A percentile compares a stretch with the other conserved stretches of the same genome.
phyloP scores from a whole-genome alignment of 2,888 invertebrate genomes.

The Alloscopus bannaensis region DNA sequence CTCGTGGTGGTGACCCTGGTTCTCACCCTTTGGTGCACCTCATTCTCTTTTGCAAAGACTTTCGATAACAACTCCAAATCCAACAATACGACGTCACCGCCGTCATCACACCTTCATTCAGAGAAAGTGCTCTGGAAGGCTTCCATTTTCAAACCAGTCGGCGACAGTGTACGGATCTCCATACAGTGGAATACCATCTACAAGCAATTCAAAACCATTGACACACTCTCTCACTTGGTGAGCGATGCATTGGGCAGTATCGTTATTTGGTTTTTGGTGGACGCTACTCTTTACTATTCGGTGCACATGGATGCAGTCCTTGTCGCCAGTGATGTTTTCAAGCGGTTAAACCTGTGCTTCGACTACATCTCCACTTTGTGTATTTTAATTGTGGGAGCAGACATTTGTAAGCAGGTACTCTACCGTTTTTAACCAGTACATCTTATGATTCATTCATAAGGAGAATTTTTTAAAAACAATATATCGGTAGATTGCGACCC shows the following conservation, averaged over 20 bases:
- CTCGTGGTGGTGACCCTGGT: neutral
- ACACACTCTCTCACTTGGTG: neutral
- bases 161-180: neutral
- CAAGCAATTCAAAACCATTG: neutral
- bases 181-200: neutral
- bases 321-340: neutral
- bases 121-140: too few species aligned
- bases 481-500: neutral
- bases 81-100: neutral
- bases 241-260: constrained; percentile 16
- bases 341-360: constrained; percentile 2
- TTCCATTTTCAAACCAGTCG: neutral
- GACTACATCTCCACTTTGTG: constrained; percentile 29
- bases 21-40: neutral
- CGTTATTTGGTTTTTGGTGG: constrained; percentile 13
- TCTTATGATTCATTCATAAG: too few species aligned
- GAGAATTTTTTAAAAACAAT: neutral
- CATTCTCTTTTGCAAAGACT: constrained; percentile 6
- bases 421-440: neutral
- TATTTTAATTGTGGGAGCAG: constrained; percentile 31
- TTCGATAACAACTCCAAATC: neutral
- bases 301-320: constrained; percentile 16
- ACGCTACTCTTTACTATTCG: constrained; percentile 1
- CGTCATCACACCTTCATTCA: neutral
- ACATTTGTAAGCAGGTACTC: constrained; percentile 36